Base-by-base conservation (phyloP, 1,140 invertebrate genomes). In the Brachionus paranguensis region DNA sequence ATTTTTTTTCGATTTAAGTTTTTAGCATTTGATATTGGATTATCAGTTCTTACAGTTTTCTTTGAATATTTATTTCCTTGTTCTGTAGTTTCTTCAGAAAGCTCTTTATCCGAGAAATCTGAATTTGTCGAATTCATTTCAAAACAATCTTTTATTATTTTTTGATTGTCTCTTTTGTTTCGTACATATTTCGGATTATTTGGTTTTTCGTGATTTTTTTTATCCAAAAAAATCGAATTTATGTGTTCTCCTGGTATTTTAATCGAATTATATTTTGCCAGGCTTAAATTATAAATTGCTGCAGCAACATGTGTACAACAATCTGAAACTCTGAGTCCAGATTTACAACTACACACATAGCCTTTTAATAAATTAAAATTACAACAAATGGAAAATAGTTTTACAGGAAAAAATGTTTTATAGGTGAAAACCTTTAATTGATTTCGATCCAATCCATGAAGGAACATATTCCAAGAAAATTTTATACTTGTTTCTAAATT, bases 221-320 rank as follows among this genome's bases (percentile, higher is more conserved):
- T 72, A 43, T 72, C 37, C 14, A 72, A 72, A 72, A 72, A 72
- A 20, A 72, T 72, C n/a, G 29, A 41, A 20, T 72, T 41, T 72
- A 72, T 45, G n/a, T 72, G 29, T 72, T 72, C 33, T 41, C 68
- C 68, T 41, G 68, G 68, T 37, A 72, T 72, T 43, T 72, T 43
- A 41, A 41, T 41, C 33, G 68, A 41, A 41, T 37, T 72, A 72
- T 72, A 72, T 72, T 43, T 72, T 41, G 37, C 37, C 29, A 72
- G 17, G n/a, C 41, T 72, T 43, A 72, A 72, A 43, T 24, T 1
- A 24, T 41, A 41, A 43, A 72, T 72, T 17, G 37, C 68, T 72
- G 33, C n/a, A 72, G 68, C 68, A 41, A 72, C 68, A 72, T 72
- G 68, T 41, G 37, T 43, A 72, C 68, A 72, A 72, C 68, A 72